phyloP scores from a whole-genome alignment of 2,797 vertebrate genomes.

The Capromys pilorides region DNA sequence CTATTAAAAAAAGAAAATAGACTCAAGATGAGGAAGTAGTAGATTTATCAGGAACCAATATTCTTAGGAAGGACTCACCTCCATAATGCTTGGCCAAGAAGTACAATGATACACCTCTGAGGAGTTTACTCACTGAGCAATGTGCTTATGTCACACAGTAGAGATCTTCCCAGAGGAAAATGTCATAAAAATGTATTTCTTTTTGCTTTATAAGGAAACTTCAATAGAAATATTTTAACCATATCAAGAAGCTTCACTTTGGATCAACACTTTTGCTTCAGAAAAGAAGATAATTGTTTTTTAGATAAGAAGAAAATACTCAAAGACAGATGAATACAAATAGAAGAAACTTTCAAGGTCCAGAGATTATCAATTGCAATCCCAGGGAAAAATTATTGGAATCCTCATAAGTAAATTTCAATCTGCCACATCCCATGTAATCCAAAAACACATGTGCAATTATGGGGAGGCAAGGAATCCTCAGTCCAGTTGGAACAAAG shows the following conservation, averaged over 20 bases:
- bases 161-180: too few species aligned
- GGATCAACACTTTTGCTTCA: too few species aligned
- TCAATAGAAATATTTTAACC: slow-evolving; percentile 37
- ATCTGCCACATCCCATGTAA: too few species aligned
- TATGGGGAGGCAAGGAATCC: too few species aligned
- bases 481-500: too few species aligned
- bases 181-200: too few species aligned
- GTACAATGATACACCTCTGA: neutral
- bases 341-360: neutral
- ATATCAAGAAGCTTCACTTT: too few species aligned
- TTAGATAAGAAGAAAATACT: neutral
- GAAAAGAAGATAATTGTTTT: slow-evolving; percentile 1
- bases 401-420: too few species aligned
- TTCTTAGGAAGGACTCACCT: neutral
- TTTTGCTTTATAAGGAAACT: too few species aligned
- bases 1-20: slow-evolving; percentile 50
- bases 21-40: slow-evolving; percentile 22
- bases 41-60: neutral
- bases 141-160: slow-evolving; percentile 67
- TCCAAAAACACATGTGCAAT: too few species aligned
- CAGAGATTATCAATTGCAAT: neutral
- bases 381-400: too few species aligned
- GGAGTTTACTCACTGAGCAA: slow-evolving; percentile 53
- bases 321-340: neutral
- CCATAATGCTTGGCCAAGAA: neutral